Evolutionary conservation across 2,888 invertebrate species (phyloP).

Genomic region (Trilocha varians): DNA sequence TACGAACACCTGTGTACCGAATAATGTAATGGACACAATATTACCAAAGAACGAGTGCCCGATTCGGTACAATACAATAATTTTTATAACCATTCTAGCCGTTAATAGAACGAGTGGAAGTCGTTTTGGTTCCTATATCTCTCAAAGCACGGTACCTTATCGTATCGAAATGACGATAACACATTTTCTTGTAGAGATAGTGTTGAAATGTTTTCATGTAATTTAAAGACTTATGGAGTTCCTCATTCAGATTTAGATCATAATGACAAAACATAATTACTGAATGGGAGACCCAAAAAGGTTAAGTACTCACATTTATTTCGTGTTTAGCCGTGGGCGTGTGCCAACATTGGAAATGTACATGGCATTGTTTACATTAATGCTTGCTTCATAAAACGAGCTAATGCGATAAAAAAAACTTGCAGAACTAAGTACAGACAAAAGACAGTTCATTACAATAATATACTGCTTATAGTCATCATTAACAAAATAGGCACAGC

Average conservation of each 20-base stretch:
- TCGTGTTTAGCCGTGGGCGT: constrained; percentile 32
- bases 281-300: too few relatives aligned
- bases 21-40: background rate
- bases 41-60: background rate
- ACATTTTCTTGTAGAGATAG: constrained; percentile 27
- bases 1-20: constrained; percentile 29
- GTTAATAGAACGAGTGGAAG: background rate
- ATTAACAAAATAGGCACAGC: too few relatives aligned
- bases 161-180: constrained; percentile 43
- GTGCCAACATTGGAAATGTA: constrained; percentile 36
- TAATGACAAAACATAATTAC: too few relatives aligned
- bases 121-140: constrained; percentile 10
- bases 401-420: too few relatives aligned
- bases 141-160: constrained; percentile 34
- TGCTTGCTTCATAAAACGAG: too few relatives aligned
- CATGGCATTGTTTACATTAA: constrained; percentile 23
- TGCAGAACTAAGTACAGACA: too few relatives aligned
- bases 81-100: background rate
- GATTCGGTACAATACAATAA: background rate
- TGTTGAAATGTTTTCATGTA: constrained; percentile 20
- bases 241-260: too few relatives aligned
- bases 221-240: too few relatives aligned
- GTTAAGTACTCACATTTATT: too few relatives aligned
- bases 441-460: too few relatives aligned
- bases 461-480: too few relatives aligned